phyloP scores from a whole-genome alignment of 2,888 invertebrate genomes.

The Ptycholaimellus sp. region DNA sequence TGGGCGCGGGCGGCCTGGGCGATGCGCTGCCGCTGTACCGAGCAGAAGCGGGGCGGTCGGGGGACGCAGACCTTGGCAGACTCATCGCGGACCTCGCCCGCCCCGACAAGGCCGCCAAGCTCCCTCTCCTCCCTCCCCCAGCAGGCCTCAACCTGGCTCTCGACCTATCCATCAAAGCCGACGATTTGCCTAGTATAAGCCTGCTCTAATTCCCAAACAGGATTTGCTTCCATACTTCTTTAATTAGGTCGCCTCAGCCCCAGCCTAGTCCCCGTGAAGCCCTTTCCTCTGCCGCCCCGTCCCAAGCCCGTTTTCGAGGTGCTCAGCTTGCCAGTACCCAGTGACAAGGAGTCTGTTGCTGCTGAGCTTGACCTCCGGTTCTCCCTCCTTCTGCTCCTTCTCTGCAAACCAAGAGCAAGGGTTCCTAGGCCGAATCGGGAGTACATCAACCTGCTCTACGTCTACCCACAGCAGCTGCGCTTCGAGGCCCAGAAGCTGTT shows the following conservation, averaged over 20 bases:
- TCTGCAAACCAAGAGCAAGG: too few relatives aligned
- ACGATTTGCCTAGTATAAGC: not conserved
- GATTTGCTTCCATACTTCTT: constrained; percentile 5
- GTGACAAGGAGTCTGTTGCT: too few relatives aligned
- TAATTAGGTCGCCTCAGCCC: constrained; percentile 59
- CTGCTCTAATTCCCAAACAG: not conserved
- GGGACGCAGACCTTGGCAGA: constrained; percentile 67
- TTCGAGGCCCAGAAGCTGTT: constrained; percentile 19
- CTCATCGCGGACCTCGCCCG: constrained; percentile 49
- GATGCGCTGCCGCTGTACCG: constrained; percentile 65
- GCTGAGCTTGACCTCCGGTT: too few relatives aligned
- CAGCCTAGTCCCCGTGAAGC: constrained; percentile 54
- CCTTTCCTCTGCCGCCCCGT: constrained; percentile 58
- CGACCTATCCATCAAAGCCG: not conserved
- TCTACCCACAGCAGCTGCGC: constrained; percentile 45
- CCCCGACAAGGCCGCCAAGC: not conserved
- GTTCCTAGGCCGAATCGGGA: too few relatives aligned
- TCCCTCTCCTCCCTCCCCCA: constrained; percentile 1
- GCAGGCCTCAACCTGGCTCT: too few relatives aligned
- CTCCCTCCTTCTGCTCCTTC: too few relatives aligned
- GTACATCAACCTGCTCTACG: constrained; percentile 65
- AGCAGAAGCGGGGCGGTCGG: constrained; percentile 60
- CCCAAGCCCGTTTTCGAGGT: too few relatives aligned
- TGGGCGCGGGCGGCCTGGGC: constrained; percentile 44
- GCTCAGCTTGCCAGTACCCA: too few relatives aligned